Base-by-base conservation (phyloP, 23 tunicate genomes). In the Trididemnum miniatum region DNA sequence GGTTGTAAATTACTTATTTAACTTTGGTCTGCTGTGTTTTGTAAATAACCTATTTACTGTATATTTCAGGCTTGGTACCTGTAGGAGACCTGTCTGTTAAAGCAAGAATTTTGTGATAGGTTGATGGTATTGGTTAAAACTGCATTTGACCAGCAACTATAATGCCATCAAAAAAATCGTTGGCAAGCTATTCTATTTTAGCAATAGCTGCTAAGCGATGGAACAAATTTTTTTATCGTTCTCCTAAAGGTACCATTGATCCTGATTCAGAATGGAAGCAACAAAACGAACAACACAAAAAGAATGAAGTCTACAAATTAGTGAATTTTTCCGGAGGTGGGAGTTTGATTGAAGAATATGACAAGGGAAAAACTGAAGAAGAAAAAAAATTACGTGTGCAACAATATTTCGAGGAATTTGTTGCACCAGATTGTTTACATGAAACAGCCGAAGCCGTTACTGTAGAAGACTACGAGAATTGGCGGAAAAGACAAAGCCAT, bases 281-380 rank as follows among this genome's bases (percentile, higher is more conserved):
- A 32, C 98, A 93, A 76, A 88, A 93, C 62, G 89, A 93, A 50
- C 86, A 71, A 35, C 69, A 34, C 63, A 65, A 88, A 26, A 80
- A 80, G 7, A 84, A 93, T 57, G 60, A 59, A 65, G 63, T 93
- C 76, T 93, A 88, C 36, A 80, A 84, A 64, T 60, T 93, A 71
- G 89, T 84, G n/a, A 65, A 80, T 78, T 84, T 93, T 71, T 23
- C 77, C 28, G 98, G 92, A 22, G 97, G 97, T 34, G 98, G 98
- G 36, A 37, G 20, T 31, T 57, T 93, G 34, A 27, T 93, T 33
- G 83, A 84, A 32, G 83, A 57, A 32, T 92, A 82, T 64, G 88
- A 87, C 33, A 51, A 78, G 65, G 78, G 66, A 9, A 51, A 83
- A 18, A 89, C 85, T 24, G 35, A 72, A 5, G 64, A 71, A 2